These are phyloP conservation scores for Oryzias curvinotus DNA, from an alignment of 2,113 vertebrate genomes.

Conservation along the genomic window DNA sequence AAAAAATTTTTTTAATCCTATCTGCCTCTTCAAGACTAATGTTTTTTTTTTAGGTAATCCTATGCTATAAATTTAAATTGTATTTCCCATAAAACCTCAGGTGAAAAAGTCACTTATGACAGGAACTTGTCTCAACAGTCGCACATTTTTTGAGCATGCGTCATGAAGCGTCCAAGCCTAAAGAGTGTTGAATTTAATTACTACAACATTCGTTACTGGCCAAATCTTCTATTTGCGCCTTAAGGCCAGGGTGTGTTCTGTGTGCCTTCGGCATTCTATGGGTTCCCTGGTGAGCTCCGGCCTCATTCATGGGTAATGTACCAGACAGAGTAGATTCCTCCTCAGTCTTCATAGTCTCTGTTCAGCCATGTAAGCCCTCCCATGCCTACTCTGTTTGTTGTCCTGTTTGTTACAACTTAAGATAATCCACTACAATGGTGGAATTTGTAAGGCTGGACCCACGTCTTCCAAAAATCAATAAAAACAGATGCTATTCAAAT, in stretches of 20 bases:
- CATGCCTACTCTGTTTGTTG: conserved; percentile 43
- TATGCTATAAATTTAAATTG: too few relatives aligned
- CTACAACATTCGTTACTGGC: conserved; percentile 50
- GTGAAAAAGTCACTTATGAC: background rate
- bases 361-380: conserved; percentile 47
- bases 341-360: conserved; percentile 57
- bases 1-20: too few relatives aligned
- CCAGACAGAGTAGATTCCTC: conserved; percentile 70
- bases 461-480: conserved; percentile 1
- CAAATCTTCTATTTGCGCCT: conserved; percentile 58
- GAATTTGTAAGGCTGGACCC: conserved; percentile 7
- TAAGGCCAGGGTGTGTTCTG: conserved; percentile 61
- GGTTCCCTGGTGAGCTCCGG: conserved; percentile 53
- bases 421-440: background rate
- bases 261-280: conserved; percentile 7
- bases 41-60: too few relatives aligned
- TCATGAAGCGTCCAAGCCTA: background rate
- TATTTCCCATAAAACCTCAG: background rate
- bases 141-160: conserved; percentile 9
- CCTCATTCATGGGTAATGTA: conserved; percentile 74
- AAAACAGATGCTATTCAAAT: background rate
- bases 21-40: too few relatives aligned
- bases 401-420: conserved; percentile 28
- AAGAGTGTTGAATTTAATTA: conserved; percentile 47
- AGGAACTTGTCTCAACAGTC: background rate